phyloP scores from a whole-genome alignment of 1,140 invertebrate species.

The Heliconius melpomene region DNA sequence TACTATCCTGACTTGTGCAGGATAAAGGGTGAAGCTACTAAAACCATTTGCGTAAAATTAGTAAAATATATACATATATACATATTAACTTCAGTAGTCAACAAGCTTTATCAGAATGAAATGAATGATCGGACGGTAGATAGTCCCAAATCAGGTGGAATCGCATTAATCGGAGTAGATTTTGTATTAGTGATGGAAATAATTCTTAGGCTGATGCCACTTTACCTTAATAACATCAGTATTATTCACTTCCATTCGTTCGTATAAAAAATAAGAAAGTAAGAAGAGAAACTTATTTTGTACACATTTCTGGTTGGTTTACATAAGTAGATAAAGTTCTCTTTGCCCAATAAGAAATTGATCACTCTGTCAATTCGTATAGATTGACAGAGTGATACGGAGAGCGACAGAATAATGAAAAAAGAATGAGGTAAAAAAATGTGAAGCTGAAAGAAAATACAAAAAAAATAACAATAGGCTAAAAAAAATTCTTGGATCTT shows the following conservation, averaged over 20 bases:
- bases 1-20: neutral
- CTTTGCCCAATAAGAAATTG: too few species aligned
- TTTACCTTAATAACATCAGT: neutral
- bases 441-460: too few species aligned
- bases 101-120: conserved; percentile 16
- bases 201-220: conserved; percentile 6
- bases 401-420: too few species aligned
- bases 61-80: neutral
- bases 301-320: too few species aligned
- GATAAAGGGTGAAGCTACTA: neutral
- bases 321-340: too few species aligned
- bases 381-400: too few species aligned
- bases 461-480: too few species aligned
- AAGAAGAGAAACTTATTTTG: too few species aligned
- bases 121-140: conserved; percentile 31
- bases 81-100: neutral
- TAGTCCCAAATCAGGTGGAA: conserved; percentile 30
- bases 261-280: neutral
- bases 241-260: neutral
- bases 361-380: too few species aligned
- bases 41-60: too few species aligned
- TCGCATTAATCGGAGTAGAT: conserved; percentile 30
- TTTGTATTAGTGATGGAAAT: conserved; percentile 22
- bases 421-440: too few species aligned
- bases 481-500: neutral